Evolutionary conservation across 1,140 invertebrate species (phyloP).

Genomic region (Drosophila novamexicana): DNA sequence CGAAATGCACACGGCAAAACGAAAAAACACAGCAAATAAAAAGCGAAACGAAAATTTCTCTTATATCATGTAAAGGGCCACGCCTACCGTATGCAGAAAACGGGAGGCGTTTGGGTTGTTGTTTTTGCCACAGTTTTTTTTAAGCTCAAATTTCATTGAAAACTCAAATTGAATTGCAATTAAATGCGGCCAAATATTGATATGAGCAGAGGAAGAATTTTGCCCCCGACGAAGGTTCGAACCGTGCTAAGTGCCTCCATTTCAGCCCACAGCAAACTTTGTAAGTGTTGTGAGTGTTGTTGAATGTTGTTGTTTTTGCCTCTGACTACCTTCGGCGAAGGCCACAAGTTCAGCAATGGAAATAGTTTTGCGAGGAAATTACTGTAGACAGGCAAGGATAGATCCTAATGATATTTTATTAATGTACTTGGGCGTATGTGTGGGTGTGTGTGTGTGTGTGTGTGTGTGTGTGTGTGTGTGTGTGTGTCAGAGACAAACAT

Average conservation of each 20-base stretch:
- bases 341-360: slow-evolving; percentile 62
- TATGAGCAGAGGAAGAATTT: neutral
- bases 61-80: neutral
- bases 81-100: neutral
- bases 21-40: slow-evolving; percentile 5
- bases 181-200: slow-evolving; percentile 45
- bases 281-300: neutral
- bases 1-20: slow-evolving; percentile 1
- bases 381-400: slow-evolving; percentile 30
- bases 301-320: slow-evolving; percentile 6
- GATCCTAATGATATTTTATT: slow-evolving; percentile 36
- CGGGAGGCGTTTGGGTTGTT: neutral
- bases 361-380: slow-evolving; percentile 59
- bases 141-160: slow-evolving; percentile 36
- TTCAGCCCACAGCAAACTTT: neutral
- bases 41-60: neutral
- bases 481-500: slow-evolving; percentile 44
- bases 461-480: slow-evolving; percentile 17
- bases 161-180: slow-evolving; percentile 62
- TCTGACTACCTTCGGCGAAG: slow-evolving; percentile 13
- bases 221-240: neutral
- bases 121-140: slow-evolving; percentile 4
- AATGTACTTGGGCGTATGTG: neutral
- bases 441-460: slow-evolving; percentile 16
- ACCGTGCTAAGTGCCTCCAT: slow-evolving; percentile 13